Evolutionary conservation across 1,140 invertebrate species (phyloP), one percentile per base, ranked within the genome.

Genomic region (Zaprionus capensis): DNA sequence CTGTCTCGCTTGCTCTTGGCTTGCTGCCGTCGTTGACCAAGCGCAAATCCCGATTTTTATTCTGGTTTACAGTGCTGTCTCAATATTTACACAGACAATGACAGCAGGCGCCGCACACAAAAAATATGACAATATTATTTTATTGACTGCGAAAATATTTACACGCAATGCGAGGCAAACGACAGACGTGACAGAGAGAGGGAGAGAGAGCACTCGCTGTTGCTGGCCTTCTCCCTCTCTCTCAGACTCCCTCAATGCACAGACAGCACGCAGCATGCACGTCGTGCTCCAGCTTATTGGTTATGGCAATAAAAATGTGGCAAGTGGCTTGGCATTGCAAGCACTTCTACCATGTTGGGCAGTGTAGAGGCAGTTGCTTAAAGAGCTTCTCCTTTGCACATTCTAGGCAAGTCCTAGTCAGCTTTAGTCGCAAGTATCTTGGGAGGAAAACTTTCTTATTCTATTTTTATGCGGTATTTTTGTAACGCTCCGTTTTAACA

Each of bases 81-180:
- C 85, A 87, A 87, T 87, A 87, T 87, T 87, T 76, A 73, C 70
- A 76, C 81, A 87, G 74, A 80, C 78, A 70, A 59, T 69, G 75
- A 77, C 61, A 68, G 62, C 55, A 34, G 77, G 58, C 71, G 55
- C 58, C 46, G 66, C 71, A 41, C 62, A 65, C 41, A 65, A 70
- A 83, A 87, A 76, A 90, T 88, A 88, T 88, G 86, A 88, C 85
- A 88, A 90, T 88, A 88, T 88, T 88, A 90, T 88, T 88, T 88
- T 88, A 88, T 88, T 90, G 85, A 88, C 85, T 88, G 86, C 79
- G 82, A 88, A 88, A 88, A 88, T 88, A 90, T 88, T 88, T 81
- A 90, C 85, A 88, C 85, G 81, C 81, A 88, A 78, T 82, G 74
- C 65, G 53, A 61, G 65, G 59, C 38, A 46, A n/a, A 24, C 51